These are phyloP conservation scores for Salvelinus fontinalis DNA, from an alignment of 2,113 vertebrate genomes.

Conservation along the genomic window DNA sequence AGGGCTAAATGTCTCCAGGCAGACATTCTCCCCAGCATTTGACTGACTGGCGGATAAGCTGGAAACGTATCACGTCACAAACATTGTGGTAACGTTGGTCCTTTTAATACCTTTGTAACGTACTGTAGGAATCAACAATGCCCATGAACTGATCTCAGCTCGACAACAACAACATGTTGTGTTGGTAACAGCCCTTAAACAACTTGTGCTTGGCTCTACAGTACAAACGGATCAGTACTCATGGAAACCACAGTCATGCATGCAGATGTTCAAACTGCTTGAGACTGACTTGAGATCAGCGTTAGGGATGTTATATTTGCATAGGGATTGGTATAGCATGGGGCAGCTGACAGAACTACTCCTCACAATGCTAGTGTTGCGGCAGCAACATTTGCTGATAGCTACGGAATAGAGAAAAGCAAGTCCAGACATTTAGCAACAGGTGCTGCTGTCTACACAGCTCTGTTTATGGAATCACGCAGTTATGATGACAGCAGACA, in stretches of 20 bases:
- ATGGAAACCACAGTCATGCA: background rate
- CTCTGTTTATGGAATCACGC: constrained; percentile 49
- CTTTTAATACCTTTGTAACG: background rate
- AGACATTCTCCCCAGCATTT: constrained; percentile 1
- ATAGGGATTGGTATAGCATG: constrained; percentile 21
- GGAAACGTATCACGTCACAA: too few relatives aligned
- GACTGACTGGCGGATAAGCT: background rate
- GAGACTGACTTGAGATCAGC: constrained; percentile 12
- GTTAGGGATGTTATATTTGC: constrained; percentile 42
- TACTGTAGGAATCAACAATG: background rate
- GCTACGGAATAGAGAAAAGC: constrained; percentile 37
- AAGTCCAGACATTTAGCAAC: constrained; percentile 45
- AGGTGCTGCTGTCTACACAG: constrained; percentile 45
- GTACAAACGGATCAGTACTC: background rate
- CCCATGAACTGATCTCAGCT: background rate
- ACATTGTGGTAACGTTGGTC: too few relatives aligned
- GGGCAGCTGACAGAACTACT: constrained; percentile 38
- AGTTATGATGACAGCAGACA: constrained; percentile 52
- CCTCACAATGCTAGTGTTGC: constrained; percentile 36
- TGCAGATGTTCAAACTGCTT: background rate
- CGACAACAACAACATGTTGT: background rate
- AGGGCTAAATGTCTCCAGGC: background rate
- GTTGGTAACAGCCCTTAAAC: background rate
- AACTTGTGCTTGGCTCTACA: background rate
- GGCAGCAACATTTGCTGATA: constrained; percentile 55